These are phyloP conservation scores for Rhynchophorus ferrugineus DNA, from an alignment of 1,140 invertebrate species.

Conservation along the genomic window DNA sequence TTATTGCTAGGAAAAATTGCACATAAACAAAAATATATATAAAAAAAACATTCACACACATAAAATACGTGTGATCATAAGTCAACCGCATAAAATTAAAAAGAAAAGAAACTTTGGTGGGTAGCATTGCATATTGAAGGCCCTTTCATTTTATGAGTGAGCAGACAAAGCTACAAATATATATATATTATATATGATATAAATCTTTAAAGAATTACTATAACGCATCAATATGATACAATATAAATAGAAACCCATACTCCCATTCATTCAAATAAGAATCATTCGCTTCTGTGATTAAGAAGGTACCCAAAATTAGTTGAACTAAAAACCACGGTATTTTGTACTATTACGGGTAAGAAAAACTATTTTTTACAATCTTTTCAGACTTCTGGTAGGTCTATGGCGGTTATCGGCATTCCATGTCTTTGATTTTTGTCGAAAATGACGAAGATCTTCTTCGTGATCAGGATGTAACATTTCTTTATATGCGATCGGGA, in stretches of 20 bases:
- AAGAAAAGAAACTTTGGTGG: slow-evolving; percentile 25
- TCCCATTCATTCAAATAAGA: slow-evolving; percentile 1
- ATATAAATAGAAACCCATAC: slow-evolving; percentile 2
- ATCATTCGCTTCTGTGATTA: too few species aligned
- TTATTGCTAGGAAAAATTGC: slow-evolving; percentile 29
- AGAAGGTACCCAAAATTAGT: slow-evolving; percentile 6
- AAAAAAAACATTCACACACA: slow-evolving; percentile 1
- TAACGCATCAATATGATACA: slow-evolving; percentile 17
- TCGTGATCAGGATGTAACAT: slow-evolving; percentile 73
- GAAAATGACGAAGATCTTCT: slow-evolving; percentile 63
- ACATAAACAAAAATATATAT: slow-evolving; percentile 26
- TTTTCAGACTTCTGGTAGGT: slow-evolving; percentile 18
- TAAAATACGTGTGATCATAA: slow-evolving; percentile 4
- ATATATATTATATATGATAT: slow-evolving; percentile 18
- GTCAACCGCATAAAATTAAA: slow-evolving; percentile 22
- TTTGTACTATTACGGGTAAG: slow-evolving; percentile 19
- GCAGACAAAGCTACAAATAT: slow-evolving; percentile 12
- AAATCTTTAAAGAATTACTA: slow-evolving; percentile 16
- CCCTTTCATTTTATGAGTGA: slow-evolving; percentile 24
- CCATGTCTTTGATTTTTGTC: slow-evolving; percentile 71
- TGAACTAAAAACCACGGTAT: slow-evolving; percentile 8
- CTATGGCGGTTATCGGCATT: slow-evolving; percentile 39
- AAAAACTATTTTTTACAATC: slow-evolving; percentile 15
- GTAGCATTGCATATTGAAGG: slow-evolving; percentile 25
- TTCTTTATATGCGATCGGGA: slow-evolving; percentile 64